phyloP scores from a whole-genome alignment of 2,113 vertebrate species.

The Gobio gobio region DNA sequence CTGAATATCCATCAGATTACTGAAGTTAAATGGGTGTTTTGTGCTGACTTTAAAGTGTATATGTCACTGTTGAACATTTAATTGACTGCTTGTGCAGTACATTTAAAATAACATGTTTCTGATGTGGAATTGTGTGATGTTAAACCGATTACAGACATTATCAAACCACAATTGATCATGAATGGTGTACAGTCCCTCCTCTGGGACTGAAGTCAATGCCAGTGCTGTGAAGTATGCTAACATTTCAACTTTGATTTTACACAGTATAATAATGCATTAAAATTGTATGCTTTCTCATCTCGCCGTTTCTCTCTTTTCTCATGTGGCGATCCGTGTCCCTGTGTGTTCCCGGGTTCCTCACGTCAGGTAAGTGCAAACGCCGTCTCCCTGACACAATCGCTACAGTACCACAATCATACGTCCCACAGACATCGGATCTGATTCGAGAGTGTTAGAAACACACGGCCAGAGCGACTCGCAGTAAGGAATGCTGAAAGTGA shows the following conservation, averaged over 20 bases:
- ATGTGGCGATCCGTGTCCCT: constrained; percentile 14
- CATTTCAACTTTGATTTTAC: not conserved
- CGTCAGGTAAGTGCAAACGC: constrained; percentile 39
- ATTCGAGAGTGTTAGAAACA: not conserved
- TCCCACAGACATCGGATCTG: not conserved
- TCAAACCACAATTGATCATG: constrained; percentile 13
- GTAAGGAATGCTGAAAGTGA: constrained; percentile 18
- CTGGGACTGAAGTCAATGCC: not conserved
- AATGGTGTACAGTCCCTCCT: not conserved
- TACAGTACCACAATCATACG: not conserved
- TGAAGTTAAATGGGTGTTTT: not conserved
- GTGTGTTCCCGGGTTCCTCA: not conserved
- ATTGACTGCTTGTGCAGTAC: constrained; percentile 22
- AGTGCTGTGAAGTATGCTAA: not conserved
- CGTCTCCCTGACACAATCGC: not conserved
- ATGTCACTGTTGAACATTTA: not conserved
- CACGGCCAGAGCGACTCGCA: not conserved
- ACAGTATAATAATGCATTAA: not conserved
- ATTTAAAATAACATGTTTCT: constrained; percentile 32
- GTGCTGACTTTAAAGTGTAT: not conserved
- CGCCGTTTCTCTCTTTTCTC: constrained; percentile 23
- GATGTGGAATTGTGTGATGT: constrained; percentile 19
- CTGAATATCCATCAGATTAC: not conserved
- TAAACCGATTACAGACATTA: constrained; percentile 46
- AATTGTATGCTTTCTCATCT: not conserved